Evolutionary conservation across 1,140 invertebrate species (phyloP).

Genomic region (Sminthurides bifidus): DNA sequence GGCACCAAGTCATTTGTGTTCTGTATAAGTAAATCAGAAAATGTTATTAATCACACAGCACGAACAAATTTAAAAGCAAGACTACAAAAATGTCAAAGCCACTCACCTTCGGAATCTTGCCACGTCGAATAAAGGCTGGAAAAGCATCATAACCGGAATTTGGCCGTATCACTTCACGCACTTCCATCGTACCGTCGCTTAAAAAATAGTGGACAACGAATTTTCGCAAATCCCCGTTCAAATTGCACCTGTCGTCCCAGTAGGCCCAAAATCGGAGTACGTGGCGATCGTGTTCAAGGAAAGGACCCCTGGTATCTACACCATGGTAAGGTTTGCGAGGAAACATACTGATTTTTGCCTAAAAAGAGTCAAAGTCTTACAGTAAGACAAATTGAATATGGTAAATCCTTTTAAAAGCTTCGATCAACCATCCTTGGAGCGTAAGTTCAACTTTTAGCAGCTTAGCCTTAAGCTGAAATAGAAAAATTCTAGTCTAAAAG

Average conservation of each 20-base stretch:
- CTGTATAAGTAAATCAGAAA: not conserved
- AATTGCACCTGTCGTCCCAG: constrained; percentile 70
- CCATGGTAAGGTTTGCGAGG: constrained; percentile 44
- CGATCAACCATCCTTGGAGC: too few species aligned
- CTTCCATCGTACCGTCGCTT: constrained; percentile 76
- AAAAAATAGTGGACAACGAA: constrained; percentile 70
- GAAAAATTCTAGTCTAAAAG: too few species aligned
- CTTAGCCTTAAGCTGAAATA: too few species aligned
- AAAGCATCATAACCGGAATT: constrained; percentile 58
- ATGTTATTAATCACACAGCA: not conserved
- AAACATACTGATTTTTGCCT: constrained; percentile 35
- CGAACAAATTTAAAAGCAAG: constrained; percentile 10
- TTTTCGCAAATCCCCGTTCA: constrained; percentile 59
- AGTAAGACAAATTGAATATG: too few species aligned
- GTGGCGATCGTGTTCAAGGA: constrained; percentile 61
- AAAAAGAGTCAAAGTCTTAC: too few species aligned
- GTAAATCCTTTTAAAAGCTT: too few species aligned
- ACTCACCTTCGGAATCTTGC: constrained; percentile 64
- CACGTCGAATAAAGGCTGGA: constrained; percentile 56
- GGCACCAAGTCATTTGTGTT: constrained; percentile 16
- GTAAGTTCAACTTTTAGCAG: too few species aligned
- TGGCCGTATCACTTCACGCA: constrained; percentile 56
- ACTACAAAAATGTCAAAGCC: constrained; percentile 18
- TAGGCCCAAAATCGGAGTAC: constrained; percentile 73
- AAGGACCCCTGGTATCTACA: constrained; percentile 48